These are phyloP conservation scores for Caenorhabditis sulstoni DNA, from an alignment of 2,888 invertebrate species.

Conservation along the genomic window DNA sequence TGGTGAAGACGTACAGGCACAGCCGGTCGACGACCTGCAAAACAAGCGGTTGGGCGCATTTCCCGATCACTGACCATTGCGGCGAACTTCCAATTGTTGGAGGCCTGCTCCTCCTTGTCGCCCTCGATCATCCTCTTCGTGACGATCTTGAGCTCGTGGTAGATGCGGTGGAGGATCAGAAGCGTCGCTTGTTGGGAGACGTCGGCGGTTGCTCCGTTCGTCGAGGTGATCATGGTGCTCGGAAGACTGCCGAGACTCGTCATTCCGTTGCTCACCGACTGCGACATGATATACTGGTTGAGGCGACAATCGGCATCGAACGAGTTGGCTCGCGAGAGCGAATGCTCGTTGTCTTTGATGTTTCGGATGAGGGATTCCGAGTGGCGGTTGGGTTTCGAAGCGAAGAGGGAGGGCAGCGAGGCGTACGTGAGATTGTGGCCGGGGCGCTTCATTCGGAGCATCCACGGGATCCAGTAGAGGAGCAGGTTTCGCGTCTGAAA, in stretches of 20 bases:
- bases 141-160: constrained; percentile 78
- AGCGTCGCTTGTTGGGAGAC: constrained; percentile 76
- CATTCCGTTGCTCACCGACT: constrained; percentile 63
- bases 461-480: constrained; percentile 80
- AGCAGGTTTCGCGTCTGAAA: constrained; percentile 77
- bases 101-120: constrained; percentile 76
- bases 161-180: constrained; percentile 77
- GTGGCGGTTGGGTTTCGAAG: constrained; percentile 76
- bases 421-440: constrained; percentile 75
- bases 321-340: constrained; percentile 68
- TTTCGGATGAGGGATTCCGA: constrained; percentile 79
- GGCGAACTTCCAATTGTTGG: constrained; percentile 80
- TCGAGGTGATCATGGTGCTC: constrained; percentile 34
- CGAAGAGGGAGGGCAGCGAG: constrained; percentile 74
- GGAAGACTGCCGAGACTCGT: constrained; percentile 51
- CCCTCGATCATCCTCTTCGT: constrained; percentile 79
- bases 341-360: constrained; percentile 76
- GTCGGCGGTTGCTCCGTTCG: constrained; percentile 58
- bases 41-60: background rate
- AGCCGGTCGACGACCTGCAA: constrained; percentile 79
- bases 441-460: constrained; percentile 79
- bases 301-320: constrained; percentile 74
- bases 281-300: constrained; percentile 69
- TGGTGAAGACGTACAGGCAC: constrained; percentile 79
- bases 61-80: constrained; percentile 64